phyloP scores from a whole-genome alignment of 2,113 vertebrate species.

The Mungos mungo region DNA sequence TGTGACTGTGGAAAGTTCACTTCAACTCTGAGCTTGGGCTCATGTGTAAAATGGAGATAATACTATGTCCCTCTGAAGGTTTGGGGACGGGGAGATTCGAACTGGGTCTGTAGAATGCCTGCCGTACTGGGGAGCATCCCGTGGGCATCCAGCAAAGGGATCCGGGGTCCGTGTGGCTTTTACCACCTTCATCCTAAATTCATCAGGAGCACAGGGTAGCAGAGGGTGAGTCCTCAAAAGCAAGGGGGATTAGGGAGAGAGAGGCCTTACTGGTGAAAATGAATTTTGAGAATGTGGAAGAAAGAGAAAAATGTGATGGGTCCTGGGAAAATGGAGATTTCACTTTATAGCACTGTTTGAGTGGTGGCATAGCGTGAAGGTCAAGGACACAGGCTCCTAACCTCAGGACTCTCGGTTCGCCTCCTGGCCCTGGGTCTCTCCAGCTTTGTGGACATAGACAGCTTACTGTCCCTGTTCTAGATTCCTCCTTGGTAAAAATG shows the following conservation, averaged over 20 bases:
- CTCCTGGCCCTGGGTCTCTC: background rate
- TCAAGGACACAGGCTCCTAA: background rate
- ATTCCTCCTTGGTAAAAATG: background rate
- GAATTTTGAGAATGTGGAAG: background rate
- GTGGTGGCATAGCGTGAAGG: accelerated
- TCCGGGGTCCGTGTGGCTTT: background rate
- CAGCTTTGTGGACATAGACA: background rate
- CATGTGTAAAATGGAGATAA: background rate
- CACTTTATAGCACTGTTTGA: background rate
- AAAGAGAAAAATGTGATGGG: too few species aligned
- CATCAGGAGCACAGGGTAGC: background rate
- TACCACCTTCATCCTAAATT: background rate
- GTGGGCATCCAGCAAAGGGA: too few species aligned
- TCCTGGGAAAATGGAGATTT: background rate
- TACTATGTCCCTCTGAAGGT: background rate
- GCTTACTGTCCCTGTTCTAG: background rate
- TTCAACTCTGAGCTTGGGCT: background rate
- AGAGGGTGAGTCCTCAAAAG: background rate
- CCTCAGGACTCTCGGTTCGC: background rate
- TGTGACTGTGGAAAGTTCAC: background rate
- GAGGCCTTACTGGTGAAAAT: background rate
- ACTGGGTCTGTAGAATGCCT: background rate
- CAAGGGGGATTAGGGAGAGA: too few species aligned
- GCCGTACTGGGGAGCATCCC: background rate
- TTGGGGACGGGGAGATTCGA: background rate